Evolutionary conservation across 1,140 invertebrate species (phyloP), one percentile per base, ranked within the genome.

Genomic region (Drosophila nasuta): DNA sequence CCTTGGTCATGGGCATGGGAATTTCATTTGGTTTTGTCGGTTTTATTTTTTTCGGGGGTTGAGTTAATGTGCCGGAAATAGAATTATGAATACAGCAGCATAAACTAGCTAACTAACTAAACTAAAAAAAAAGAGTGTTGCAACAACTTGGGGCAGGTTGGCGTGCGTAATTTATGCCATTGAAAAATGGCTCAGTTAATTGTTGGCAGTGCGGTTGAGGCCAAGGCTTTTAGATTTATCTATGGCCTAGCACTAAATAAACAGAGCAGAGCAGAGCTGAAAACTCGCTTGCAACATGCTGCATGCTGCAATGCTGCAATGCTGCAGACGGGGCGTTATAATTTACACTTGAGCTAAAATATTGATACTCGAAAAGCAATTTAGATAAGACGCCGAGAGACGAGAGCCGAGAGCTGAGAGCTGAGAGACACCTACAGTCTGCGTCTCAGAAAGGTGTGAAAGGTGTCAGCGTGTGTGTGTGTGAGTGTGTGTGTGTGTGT

Each of bases 351-450:
- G 83, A 91, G 82, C 80, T 91, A 91, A 91, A 91, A 90, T 91
- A 91, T 91, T 91, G 91, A 91, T 91, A 91, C 91, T 91, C 89
- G 82, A 88, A 91, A 91, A 91, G 91, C 90, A 91, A 91, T 91
- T 91, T 91, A 91, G 91, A 91, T 91, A 91, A 91, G 91, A 46
- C 63, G 52, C 52, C 75, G 20, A 25, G 20, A 25, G 20, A 25
- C 20, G 20, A 25, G 20, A 25, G 20, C 20, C 20, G 20, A 25
- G 20, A 25, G 20, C 20, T 49, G 20, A 20, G 75, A 66, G 33
- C 77, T 49, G 38, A 38, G 28, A 43, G 56, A 59, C 81, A 91
- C 89, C 89, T 82, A 91, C 82, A 91, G 91, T 82, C 82, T 10
- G 7, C 79, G 80, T 81, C 56, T 35, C 59, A 38, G 43, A 65